These are phyloP conservation scores for Bothrops alternatus DNA, from an alignment of 2,797 vertebrate genomes.

Conservation along the genomic window DNA sequence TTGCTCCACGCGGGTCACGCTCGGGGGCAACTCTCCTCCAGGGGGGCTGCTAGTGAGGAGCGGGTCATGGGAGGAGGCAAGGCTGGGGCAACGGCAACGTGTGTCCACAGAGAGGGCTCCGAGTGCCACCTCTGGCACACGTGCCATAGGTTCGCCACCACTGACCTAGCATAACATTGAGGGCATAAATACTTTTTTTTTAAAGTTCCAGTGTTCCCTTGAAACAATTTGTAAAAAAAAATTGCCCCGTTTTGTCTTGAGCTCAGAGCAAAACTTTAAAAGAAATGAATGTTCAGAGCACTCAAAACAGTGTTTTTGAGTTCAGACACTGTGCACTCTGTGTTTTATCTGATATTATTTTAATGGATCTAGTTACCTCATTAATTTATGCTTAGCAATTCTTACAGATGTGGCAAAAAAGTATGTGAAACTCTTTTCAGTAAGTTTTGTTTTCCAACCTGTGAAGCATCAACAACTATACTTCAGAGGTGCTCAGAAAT, in stretches of 20 bases:
- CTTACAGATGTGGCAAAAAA: background rate
- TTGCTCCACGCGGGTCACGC: too few species aligned
- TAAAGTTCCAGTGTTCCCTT: too few species aligned
- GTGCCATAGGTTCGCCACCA: too few species aligned
- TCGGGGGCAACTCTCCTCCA: too few species aligned
- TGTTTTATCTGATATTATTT: background rate
- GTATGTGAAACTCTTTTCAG: background rate
- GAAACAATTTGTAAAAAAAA: background rate
- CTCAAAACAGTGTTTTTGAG: background rate
- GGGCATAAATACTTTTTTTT: too few species aligned
- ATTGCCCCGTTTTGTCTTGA: background rate
- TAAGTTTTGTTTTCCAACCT: background rate
- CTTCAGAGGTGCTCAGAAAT: background rate
- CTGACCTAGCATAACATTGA: too few species aligned
- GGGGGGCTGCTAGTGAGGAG: too few species aligned
- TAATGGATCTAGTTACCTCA: background rate
- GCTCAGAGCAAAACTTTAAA: background rate
- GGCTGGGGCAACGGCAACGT: too few species aligned
- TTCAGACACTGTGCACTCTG: background rate
- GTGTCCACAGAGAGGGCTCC: too few species aligned
- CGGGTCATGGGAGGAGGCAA: too few species aligned
- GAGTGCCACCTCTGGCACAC: too few species aligned
- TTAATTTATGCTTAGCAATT: background rate
- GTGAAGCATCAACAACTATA: background rate
- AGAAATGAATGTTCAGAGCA: background rate